Evolutionary conservation across 2,797 vertebrate species (phyloP), one percentile per base, ranked within the genome.

Genomic region (Leptatherina wallacei): DNA sequence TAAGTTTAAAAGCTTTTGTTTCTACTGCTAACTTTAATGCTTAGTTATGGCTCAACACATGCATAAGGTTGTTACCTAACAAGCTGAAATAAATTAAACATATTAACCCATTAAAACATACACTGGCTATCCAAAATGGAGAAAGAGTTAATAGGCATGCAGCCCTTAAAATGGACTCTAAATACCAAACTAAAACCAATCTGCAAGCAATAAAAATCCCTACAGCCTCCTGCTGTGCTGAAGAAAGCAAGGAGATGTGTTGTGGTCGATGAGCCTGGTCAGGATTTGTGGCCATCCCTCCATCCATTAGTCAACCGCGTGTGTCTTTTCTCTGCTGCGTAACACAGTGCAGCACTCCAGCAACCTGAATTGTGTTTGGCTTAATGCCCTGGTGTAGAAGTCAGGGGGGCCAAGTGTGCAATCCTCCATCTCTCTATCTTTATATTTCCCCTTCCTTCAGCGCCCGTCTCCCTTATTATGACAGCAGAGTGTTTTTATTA

Each of bases 401-500:
- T 54, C 56, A 77, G 36, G 38, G 36, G 49, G 59, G 57, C 7
- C 1, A 18, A 30, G 42, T 16, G 69, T 55, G 29, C 6, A 18
- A 33, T 44, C 60, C 32, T 22, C 61, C 22, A 63, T 81, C 67
- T 40, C 79, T 74, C 55, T 35, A 12, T 71, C 61, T 61, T 29
- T 65, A 35, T 52, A 42, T 66, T 55, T 7, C 51, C 64, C 60
- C 42, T 55, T 69, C 72, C 18, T 30, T 27, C 67, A 35, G 57
- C 27, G 16, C n/a, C 55, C 32, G 14, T 62, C 65, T 76, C 61
- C 71, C 42, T 47, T 55, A 61, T 64, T 78, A 60, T 82, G 80
- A 82, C 82, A 83, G 78, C 47, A 22, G 56, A 47, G 71, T 85
- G 78, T 81, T 87, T 89, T 87, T 33, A 82, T 33, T 30, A 71